phyloP scores from a whole-genome alignment of 2,888 invertebrate species.

The Noctua fimbriata region DNA sequence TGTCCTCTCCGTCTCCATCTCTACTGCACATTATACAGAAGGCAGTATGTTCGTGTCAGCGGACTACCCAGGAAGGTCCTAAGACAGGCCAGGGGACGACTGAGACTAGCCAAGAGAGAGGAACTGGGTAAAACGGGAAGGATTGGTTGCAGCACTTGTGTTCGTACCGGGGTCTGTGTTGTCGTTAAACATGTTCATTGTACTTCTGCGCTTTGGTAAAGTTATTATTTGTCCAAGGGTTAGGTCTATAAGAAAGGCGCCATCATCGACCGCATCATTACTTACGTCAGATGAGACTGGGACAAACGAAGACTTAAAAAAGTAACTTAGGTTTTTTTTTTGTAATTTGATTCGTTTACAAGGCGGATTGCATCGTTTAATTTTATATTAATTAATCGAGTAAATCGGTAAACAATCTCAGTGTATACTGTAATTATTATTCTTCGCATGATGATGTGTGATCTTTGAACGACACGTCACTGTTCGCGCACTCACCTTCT shows the following conservation, averaged over 20 bases:
- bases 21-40: slow-evolving; percentile 50
- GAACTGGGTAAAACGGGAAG: slow-evolving; percentile 40
- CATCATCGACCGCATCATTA: background rate
- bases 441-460: slow-evolving; percentile 15
- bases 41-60: slow-evolving; percentile 57
- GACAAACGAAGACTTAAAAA: background rate
- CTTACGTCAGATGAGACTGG: background rate
- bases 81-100: slow-evolving; percentile 29
- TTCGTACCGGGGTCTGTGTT: slow-evolving; percentile 29
- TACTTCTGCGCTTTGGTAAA: slow-evolving; percentile 8
- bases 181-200: slow-evolving; percentile 8
- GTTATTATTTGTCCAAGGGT: background rate
- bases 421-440: slow-evolving; percentile 26
- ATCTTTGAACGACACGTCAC: slow-evolving; percentile 26
- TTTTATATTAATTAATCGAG: background rate
- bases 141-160: slow-evolving; percentile 26
- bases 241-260: background rate
- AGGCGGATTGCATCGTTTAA: background rate
- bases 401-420: slow-evolving; percentile 21
- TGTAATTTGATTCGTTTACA: background rate
- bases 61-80: slow-evolving; percentile 14
- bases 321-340: background rate
- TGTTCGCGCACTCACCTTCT: background rate
- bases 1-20: slow-evolving; percentile 45
- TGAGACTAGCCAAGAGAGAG: slow-evolving; percentile 21